Conservation (phyloP, 92 coral and sea anemone genomes). For the Hydrozoanthus gracilis region DNA sequence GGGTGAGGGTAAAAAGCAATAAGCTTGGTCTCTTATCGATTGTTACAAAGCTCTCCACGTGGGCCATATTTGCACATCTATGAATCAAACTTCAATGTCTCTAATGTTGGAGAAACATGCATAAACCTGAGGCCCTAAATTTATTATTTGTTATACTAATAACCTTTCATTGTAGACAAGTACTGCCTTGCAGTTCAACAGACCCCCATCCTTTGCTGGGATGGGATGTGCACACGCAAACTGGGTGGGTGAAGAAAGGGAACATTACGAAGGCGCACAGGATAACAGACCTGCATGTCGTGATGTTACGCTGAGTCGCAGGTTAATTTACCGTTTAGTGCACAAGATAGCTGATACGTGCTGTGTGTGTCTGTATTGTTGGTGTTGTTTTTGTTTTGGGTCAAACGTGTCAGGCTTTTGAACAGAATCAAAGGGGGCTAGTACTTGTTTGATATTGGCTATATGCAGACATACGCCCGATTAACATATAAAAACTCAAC, state of each 20-base stretch:
- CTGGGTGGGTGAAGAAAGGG: constrained; percentile 3
- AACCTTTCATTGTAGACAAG: constrained; percentile 27
- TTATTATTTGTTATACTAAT: constrained; percentile 28
- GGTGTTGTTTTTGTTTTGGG: constrained; percentile 50
- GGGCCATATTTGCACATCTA: constrained; percentile 86
- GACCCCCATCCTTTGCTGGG: constrained; percentile 45
- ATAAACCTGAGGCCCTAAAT: constrained; percentile 7
- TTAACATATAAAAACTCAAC: constrained; percentile 69
- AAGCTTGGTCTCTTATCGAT: constrained; percentile 60
- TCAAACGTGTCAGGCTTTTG: constrained; percentile 66
- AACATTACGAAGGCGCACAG: constrained; percentile 26
- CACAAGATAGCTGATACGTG: constrained; percentile 33
- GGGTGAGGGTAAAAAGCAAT: constrained; percentile 46
- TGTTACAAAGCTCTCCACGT: constrained; percentile 79
- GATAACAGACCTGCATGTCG: constrained; percentile 13
- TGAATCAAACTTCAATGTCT: constrained; percentile 65
- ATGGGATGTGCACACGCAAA: constrained; percentile 46
- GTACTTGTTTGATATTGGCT: constrained; percentile 62
- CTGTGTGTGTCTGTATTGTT: constrained; percentile 48
- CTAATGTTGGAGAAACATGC: constrained; percentile 49
- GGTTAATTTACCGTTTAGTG: constrained; percentile 37
- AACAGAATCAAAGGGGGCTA: constrained; percentile 59
- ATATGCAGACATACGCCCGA: constrained; percentile 62
- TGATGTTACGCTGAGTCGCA: constrained; percentile 23
- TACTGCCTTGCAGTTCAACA: constrained; percentile 16